Evolutionary conservation across 2,888 invertebrate genomes (phyloP).

Genomic region (Acanthopleura granulata): DNA sequence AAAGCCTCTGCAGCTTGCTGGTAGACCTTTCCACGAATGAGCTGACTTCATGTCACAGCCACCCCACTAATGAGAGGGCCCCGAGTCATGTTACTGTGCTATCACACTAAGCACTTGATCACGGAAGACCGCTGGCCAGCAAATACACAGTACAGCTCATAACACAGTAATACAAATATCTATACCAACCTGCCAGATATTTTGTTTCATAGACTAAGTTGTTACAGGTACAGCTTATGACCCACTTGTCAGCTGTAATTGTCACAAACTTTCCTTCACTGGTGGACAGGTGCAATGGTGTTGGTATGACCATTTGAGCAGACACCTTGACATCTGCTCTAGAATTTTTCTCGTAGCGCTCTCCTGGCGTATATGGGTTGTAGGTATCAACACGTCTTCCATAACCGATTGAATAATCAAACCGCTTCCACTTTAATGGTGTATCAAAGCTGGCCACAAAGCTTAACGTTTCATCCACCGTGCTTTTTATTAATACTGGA

Average conservation of each 20-base stretch:
- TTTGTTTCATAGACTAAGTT: slow-evolving; percentile 25
- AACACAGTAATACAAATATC: not conserved
- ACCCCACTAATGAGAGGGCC: no score
- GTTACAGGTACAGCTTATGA: slow-evolving; percentile 28
- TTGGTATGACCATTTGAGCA: slow-evolving; percentile 43
- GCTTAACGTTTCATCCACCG: slow-evolving; percentile 48
- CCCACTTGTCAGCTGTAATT: slow-evolving; percentile 37
- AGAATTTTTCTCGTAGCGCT: slow-evolving; percentile 43
- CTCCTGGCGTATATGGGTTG: slow-evolving; percentile 50
- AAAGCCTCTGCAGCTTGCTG: no score
- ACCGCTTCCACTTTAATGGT: slow-evolving; percentile 55
- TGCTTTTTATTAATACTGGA: slow-evolving; percentile 48
- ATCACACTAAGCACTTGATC: not conserved
- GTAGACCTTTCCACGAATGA: no score
- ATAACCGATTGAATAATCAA: slow-evolving; percentile 48
- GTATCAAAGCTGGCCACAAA: slow-evolving; percentile 56
- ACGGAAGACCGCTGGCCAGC: not conserved
- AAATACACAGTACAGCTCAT: not conserved
- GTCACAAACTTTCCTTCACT: slow-evolving; percentile 27
- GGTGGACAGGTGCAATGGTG: slow-evolving; percentile 36
- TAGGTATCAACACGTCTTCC: slow-evolving; percentile 42
- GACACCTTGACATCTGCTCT: slow-evolving; percentile 24
- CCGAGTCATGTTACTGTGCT: no score
- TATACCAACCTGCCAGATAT: slow-evolving; percentile 27
- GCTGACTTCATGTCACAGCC: no score